Conservation (phyloP, 2,797 vertebrate genomes). For the Anguilla megastoma region DNA sequence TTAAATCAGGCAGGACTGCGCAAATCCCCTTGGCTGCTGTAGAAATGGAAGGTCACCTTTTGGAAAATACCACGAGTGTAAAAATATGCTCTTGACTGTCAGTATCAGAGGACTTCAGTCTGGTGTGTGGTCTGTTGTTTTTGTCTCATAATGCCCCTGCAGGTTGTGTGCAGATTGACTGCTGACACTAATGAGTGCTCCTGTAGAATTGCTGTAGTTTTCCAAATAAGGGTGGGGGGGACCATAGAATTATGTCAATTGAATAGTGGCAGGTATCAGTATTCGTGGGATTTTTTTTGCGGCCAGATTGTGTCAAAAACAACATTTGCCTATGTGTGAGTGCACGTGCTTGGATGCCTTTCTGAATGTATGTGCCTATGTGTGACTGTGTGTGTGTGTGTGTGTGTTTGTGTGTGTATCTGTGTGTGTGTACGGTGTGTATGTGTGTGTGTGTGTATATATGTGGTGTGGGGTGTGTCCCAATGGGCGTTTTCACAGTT, state of each 20-base stretch:
- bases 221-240: constrained; percentile 40
- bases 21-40: neutral
- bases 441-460: neutral
- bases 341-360: constrained; percentile 12
- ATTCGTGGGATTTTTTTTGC: neutral
- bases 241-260: constrained; percentile 38
- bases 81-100: neutral
- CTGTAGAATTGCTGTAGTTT: constrained; percentile 35
- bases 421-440: constrained; percentile 13
- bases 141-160: neutral
- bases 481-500: neutral
- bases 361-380: neutral
- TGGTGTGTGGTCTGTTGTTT: neutral
- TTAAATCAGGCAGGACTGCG: neutral
- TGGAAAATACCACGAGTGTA: neutral
- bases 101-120: neutral
- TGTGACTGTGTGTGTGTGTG: neutral
- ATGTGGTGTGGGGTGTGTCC: neutral
- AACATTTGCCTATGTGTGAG: constrained; percentile 32
- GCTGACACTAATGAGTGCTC: constrained; percentile 46
- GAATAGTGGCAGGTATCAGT: constrained; percentile 37
- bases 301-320: neutral
- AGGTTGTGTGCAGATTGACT: constrained; percentile 34
- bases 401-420: neutral
- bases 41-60: neutral